Base-by-base conservation (phyloP, 2,113 vertebrate genomes). In the Puma concolor region DNA sequence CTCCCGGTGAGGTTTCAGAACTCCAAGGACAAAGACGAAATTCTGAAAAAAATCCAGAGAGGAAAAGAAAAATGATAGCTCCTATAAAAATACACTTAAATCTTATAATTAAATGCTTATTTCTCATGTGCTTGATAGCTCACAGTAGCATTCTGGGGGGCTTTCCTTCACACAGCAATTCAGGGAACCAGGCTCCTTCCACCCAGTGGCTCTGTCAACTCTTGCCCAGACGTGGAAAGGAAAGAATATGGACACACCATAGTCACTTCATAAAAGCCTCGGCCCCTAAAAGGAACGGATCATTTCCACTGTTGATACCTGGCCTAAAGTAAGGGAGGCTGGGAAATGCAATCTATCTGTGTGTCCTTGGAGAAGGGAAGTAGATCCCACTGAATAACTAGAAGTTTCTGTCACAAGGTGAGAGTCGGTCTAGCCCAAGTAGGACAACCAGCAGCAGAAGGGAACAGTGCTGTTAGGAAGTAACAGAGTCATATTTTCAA, bases 61-160 rank as follows among this genome's bases (percentile, higher is more conserved):
- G 12, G n/a, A 54, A 25, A 63, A 72, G 50, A 88, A 14, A 27
- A 66, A 52, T 14, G 41, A 5, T 11, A 60, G 21, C 41, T 38
- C 2, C 29, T 72, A 0, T 29, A n/a, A 54, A 89, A 50, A 48
- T n/a, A 33, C 3, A 2, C 3, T 31, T 9, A 10, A 54, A 2
- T 0, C 41, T 77, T 82, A 33, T 2, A 38, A 66, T 60, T 33
- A 66, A 14, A 63, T 41, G 66, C 66, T n/a, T n/a, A n/a, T 82
- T 82, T 72, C 66, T 74, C 54, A 9, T 0, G 17, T 0, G 19
- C 36, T 44, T 21, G 50, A 36, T 1, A 21, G n/a, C 33, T 57
- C 31, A 50, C 31, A 15, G 23, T 4, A 83, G n/a, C 66, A n/a
- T 25, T 52, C 31, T n/a, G 72, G 60, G 74, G 41, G 13, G 27